Evolutionary conservation across 2,888 invertebrate genomes (phyloP).

Genomic region (Branchellion lobata): DNA sequence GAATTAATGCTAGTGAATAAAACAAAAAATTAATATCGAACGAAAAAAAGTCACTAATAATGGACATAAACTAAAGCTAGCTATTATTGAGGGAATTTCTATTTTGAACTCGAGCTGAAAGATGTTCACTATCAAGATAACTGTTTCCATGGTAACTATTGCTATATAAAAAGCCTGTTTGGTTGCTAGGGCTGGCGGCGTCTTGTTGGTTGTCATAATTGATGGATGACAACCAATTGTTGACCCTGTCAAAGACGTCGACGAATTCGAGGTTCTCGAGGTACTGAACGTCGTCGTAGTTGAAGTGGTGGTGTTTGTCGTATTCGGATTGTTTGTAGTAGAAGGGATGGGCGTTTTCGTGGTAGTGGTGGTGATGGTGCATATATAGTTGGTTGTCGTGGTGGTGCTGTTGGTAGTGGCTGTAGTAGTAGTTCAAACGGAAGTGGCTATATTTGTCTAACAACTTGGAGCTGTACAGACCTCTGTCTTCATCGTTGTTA

Average conservation of each 20-base stretch:
- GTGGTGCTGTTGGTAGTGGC: neutral
- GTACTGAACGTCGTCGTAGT: slow-evolving; percentile 4
- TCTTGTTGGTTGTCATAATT: no score
- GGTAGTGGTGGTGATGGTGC: slow-evolving; percentile 16
- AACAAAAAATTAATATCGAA: no score
- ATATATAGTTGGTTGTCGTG: slow-evolving; percentile 13
- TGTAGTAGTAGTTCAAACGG: slow-evolving; percentile 1
- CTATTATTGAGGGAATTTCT: slow-evolving; percentile 3
- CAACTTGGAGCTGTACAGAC: neutral
- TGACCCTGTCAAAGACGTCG: slow-evolving; percentile 15
- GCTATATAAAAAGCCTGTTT: neutral
- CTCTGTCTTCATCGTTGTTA: neutral
- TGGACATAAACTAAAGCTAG: neutral
- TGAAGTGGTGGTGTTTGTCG: slow-evolving; percentile 11
- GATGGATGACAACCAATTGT: neutral
- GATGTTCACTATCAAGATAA: neutral
- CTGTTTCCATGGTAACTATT: neutral
- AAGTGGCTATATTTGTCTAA: slow-evolving; percentile 2
- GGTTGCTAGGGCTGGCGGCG: neutral
- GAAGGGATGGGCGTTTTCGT: neutral
- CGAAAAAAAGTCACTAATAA: neutral
- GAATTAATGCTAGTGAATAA: no score
- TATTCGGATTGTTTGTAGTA: slow-evolving; percentile 17
- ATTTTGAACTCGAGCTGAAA: slow-evolving; percentile 2
- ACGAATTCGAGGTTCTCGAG: neutral